phyloP scores from a whole-genome alignment of 92 coral and sea anemone species.

The Palythoa grandis region DNA sequence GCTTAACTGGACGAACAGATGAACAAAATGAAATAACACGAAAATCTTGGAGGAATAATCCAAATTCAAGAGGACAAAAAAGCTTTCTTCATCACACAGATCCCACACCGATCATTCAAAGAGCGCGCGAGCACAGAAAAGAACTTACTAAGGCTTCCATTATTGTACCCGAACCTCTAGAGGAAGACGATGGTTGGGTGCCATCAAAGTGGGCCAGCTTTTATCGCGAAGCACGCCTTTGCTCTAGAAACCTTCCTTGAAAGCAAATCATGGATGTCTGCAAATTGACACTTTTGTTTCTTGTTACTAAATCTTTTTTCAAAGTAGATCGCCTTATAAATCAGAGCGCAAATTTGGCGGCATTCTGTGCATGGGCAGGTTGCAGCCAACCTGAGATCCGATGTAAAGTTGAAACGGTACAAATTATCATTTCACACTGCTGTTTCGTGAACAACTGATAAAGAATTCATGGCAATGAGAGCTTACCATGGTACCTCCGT shows the following conservation, averaged over 20 bases:
- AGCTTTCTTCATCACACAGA: constrained; percentile 58
- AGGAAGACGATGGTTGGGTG: constrained; percentile 15
- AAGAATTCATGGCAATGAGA: too few relatives aligned
- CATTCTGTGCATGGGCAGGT: too few relatives aligned
- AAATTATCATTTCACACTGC: too few relatives aligned
- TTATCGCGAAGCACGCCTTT: constrained; percentile 23
- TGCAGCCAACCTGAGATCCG: too few relatives aligned
- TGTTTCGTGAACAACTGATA: too few relatives aligned
- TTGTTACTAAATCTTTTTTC: too few relatives aligned
- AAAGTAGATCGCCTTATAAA: too few relatives aligned
- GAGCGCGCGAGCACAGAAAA: background rate
- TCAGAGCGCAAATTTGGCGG: too few relatives aligned
- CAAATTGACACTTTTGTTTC: too few relatives aligned
- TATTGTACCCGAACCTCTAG: constrained; percentile 22
- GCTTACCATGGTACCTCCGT: too few relatives aligned
- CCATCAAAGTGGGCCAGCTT: constrained; percentile 24
- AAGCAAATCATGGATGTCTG: too few relatives aligned
- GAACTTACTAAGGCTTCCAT: background rate
- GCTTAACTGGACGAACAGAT: constrained; percentile 22
- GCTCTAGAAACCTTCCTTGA: constrained; percentile 16
- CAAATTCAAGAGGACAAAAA: constrained; percentile 70
- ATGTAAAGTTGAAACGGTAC: too few relatives aligned
- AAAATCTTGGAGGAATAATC: constrained; percentile 2
- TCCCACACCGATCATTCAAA: constrained; percentile 51
- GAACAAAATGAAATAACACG: background rate